phyloP scores from a whole-genome alignment of 2,797 vertebrate genomes.

The Uromys caudimaculatus region DNA sequence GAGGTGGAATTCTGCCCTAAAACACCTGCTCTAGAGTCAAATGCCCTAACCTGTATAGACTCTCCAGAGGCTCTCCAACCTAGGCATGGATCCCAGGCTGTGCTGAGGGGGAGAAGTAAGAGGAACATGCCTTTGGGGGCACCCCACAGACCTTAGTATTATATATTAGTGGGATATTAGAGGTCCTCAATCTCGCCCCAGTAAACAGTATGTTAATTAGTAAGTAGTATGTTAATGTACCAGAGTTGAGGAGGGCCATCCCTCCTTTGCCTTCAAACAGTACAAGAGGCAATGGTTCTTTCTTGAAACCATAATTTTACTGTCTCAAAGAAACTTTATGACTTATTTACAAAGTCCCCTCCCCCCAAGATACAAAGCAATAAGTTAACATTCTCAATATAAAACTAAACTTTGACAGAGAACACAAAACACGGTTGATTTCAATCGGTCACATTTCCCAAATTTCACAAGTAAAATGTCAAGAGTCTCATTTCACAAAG shows the following conservation, averaged over 20 bases:
- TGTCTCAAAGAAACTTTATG: conserved; percentile 96
- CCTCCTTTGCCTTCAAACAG: conserved; percentile 27
- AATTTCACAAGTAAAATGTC: conserved; percentile 91
- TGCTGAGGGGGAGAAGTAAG: not conserved
- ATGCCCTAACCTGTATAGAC: not conserved
- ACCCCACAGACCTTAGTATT: not conserved
- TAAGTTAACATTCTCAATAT: conserved; percentile 99
- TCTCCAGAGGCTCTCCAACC: not conserved
- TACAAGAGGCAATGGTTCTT: conserved; percentile 75
- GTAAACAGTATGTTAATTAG: not conserved
- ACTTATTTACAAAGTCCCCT: conserved; percentile 94
- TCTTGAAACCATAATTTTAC: conserved; percentile 97
- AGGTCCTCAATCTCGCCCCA: not conserved
- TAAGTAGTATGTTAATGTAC: not conserved
- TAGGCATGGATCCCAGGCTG: not conserved
- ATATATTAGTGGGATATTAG: not conserved
- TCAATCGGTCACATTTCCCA: conserved; percentile 92
- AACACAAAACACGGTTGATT: conserved; percentile 93
- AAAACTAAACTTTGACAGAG: conserved; percentile 98
- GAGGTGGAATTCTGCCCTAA: not conserved
- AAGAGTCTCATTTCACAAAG: conserved; percentile 94
- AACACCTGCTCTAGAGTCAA: conserved; percentile 34
- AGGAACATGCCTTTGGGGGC: not conserved
- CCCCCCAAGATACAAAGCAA: conserved; percentile 92
- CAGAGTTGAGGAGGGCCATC: not conserved